These are phyloP conservation scores for Oreochromis grahami DNA, from an alignment of 2,797 vertebrate species.

Conservation along the genomic window DNA sequence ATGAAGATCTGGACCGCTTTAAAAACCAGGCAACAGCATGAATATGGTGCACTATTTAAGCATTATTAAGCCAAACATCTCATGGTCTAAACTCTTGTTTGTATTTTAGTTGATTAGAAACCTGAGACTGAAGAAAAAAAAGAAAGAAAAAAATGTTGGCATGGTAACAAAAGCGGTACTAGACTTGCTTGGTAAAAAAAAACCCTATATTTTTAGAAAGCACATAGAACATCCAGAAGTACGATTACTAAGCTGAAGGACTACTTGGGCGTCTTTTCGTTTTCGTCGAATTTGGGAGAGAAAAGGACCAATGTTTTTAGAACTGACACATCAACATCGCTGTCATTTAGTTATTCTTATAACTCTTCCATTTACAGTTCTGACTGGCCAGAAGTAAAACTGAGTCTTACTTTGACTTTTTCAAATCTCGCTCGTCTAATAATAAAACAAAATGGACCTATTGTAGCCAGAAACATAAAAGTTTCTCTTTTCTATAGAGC, in stretches of 20 bases:
- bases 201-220: constrained; percentile 1
- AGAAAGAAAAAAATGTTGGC: neutral
- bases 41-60: neutral
- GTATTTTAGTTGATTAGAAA: neutral
- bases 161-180: constrained; percentile 26
- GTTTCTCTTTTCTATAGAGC: neutral
- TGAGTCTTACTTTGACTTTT: neutral
- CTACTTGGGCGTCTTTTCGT: neutral
- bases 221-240: neutral
- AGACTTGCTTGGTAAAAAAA: neutral
- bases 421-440: neutral
- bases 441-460: neutral
- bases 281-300: neutral
- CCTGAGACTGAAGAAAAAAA: neutral
- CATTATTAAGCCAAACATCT: neutral
- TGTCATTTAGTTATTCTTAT: neutral
- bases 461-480: neutral
- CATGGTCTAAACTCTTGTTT: neutral
- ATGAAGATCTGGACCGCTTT: neutral
- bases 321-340: neutral
- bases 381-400: neutral
- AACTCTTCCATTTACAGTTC: neutral
- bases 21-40: neutral
- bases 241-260: neutral
- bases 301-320: neutral